Conservation (phyloP, 2,113 vertebrate genomes). For the Dasyprocta punctata region DNA sequence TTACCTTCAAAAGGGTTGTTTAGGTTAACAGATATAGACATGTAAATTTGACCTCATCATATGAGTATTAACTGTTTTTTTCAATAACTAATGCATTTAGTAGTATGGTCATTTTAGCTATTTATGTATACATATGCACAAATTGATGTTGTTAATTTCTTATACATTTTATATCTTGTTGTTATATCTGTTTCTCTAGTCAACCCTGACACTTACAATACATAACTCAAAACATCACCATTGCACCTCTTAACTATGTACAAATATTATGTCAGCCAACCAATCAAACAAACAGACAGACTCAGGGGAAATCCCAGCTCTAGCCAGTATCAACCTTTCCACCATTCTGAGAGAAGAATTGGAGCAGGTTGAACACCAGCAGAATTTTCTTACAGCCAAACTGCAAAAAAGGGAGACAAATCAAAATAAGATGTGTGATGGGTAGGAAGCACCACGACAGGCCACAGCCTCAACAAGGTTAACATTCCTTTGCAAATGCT, state of each 20-base stretch:
- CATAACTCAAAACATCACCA: not conserved
- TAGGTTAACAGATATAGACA: too few relatives aligned
- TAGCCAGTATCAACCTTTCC: not conserved
- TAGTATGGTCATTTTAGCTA: too few relatives aligned
- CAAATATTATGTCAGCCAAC: not conserved
- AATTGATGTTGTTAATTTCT: too few relatives aligned
- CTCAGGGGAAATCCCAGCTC: not conserved
- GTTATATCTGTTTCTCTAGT: too few relatives aligned
- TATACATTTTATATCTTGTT: too few relatives aligned
- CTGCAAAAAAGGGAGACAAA: not conserved
- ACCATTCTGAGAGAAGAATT: not conserved
- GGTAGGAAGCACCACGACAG: not conserved
- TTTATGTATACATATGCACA: too few relatives aligned
- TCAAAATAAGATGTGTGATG: not conserved
- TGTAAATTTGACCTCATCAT: too few relatives aligned
- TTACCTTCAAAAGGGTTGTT: too few relatives aligned
- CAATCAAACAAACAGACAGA: not conserved
- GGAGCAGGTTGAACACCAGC: too few relatives aligned
- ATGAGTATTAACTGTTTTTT: too few relatives aligned
- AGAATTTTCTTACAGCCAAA: not conserved
- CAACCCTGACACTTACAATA: too few relatives aligned
- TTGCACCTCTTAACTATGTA: not conserved
- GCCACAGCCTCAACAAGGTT: not conserved
- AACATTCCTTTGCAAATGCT: not conserved
- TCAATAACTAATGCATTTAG: too few relatives aligned